Base-by-base conservation (phyloP, 2,113 vertebrate species). In the Morone saxatilis region DNA sequence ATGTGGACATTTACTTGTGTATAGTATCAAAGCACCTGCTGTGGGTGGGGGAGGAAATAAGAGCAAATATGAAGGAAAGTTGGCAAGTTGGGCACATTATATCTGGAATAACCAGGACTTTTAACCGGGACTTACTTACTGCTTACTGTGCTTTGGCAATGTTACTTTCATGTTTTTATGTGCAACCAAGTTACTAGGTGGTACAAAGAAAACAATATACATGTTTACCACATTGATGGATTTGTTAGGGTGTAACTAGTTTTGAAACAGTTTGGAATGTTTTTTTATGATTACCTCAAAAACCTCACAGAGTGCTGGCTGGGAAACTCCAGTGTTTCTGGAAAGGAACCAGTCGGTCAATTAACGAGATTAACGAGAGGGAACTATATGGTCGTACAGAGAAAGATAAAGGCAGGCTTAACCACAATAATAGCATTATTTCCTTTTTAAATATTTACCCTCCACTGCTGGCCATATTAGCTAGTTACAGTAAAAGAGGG, bases 371-470 rank as follows among this genome's bases (percentile, higher is more conserved):
- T 51, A 7, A 31, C 53, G 22, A 54, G 36, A 36, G 70, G 43
- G 41, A 40, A 57, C 31, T 51, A 36, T 31, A 16, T 71, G 20
- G 54, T 51, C 56, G 59, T 59, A n/a, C 4, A 8, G 17, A 43
- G 38, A 63, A 41, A 76, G 51, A 56, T 76, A 69, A 82, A 76
- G 20, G 19, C 53, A 66, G 10, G 17, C 48, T 77, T 82, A 69
- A 61, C 78, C 71, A 66, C 53, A 71, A 10, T 70, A n/a, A 57
- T 31, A 50, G 12, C 67, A 47, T 67, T 1, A 61, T 68, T 53
- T 80, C 25, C 76, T 74, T 75, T 74, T 62, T 68, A 71, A 83
- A 69, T 73, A 69, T 71, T 83, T 66, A 63, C 56, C 53, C 20
- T 40, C 12, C 50, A 17, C 50, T 19, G 50, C 41, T 78, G 61